Evolutionary conservation across 1,140 invertebrate genomes (phyloP).

Genomic region (Zaprionus nigranus): DNA sequence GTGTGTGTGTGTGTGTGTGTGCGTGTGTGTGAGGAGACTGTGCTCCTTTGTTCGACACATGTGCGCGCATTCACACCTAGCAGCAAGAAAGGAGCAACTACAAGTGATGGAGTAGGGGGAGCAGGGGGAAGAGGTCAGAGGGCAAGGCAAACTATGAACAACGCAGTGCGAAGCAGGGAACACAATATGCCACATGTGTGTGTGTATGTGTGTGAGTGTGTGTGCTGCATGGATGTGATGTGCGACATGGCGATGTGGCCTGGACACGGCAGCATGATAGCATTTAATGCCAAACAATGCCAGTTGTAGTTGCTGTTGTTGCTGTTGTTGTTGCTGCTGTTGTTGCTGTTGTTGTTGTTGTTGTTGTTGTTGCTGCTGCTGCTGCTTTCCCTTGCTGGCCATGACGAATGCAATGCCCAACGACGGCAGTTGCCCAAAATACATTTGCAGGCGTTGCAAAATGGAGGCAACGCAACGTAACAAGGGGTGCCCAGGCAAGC

Average conservation of each 20-base stretch:
- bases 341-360: constrained; percentile 23
- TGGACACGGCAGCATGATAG: constrained; percentile 69
- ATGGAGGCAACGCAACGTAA: constrained; percentile 40
- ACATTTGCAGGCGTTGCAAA: constrained; percentile 78
- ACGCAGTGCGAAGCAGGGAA: constrained; percentile 4
- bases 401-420: constrained; percentile 66
- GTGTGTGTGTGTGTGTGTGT: too few species aligned
- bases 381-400: constrained; percentile 49
- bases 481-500: constrained; percentile 29
- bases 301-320: constrained; percentile 25
- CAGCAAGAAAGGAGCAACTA: constrained; percentile 51
- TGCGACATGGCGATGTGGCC: constrained; percentile 21
- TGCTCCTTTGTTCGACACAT: constrained; percentile 76
- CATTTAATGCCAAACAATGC: constrained; percentile 77
- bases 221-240: constrained; percentile 13
- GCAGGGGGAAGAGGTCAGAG: neutral
- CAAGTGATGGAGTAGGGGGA: neutral
- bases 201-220: neutral
- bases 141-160: constrained; percentile 15
- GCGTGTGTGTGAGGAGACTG: constrained; percentile 31
- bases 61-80: constrained; percentile 79
- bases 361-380: constrained; percentile 18
- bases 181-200: constrained; percentile 28
- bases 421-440: constrained; percentile 32
- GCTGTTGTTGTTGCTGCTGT: constrained; percentile 7